A percentile compares a stretch with the other conserved stretches of the same genome.
phyloP scores from a whole-genome alignment of 2,113 vertebrate genomes.

The Ancistrus triradiatus region DNA sequence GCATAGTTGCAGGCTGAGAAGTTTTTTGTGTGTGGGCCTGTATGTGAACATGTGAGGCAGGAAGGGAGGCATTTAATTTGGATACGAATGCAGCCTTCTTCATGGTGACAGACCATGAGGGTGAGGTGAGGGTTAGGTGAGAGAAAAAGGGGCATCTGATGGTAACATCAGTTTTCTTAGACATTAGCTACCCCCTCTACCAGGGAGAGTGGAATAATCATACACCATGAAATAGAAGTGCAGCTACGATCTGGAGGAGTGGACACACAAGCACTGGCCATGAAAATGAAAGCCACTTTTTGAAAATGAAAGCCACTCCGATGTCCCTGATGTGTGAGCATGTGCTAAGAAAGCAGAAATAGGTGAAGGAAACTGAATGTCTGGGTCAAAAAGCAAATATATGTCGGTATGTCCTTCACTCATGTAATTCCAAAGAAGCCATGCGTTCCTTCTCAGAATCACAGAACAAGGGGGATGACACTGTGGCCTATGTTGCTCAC shows the following conservation, averaged over 20 bases:
- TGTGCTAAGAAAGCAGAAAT: conserved; percentile 7
- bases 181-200: conserved; percentile 74
- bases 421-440: not conserved
- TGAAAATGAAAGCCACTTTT: conserved; percentile 77
- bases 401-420: conserved; percentile 8
- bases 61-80: conserved; percentile 62
- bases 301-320: conserved; percentile 5
- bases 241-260: conserved; percentile 72
- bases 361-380: not conserved
- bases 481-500: not conserved
- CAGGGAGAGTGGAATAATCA: conserved; percentile 82
- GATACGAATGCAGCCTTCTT: conserved; percentile 88
- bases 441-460: not conserved
- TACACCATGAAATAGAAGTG: conserved; percentile 84
- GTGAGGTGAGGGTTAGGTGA: conserved; percentile 64
- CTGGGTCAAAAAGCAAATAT: conserved; percentile 14
- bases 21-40: conserved; percentile 1
- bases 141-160: conserved; percentile 76
- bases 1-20: conserved; percentile 25
- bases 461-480: conserved; percentile 1
- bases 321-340: conserved; percentile 4
- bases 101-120: conserved; percentile 75
- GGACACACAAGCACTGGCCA: conserved; percentile 71
- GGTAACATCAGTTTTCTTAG: conserved; percentile 90
- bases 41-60: conserved; percentile 17